These are phyloP conservation scores for Catostylus mosaicus DNA, from an alignment of 30 jellyfish, hydroid and myxozoan genomes.

Conservation along the genomic window DNA sequence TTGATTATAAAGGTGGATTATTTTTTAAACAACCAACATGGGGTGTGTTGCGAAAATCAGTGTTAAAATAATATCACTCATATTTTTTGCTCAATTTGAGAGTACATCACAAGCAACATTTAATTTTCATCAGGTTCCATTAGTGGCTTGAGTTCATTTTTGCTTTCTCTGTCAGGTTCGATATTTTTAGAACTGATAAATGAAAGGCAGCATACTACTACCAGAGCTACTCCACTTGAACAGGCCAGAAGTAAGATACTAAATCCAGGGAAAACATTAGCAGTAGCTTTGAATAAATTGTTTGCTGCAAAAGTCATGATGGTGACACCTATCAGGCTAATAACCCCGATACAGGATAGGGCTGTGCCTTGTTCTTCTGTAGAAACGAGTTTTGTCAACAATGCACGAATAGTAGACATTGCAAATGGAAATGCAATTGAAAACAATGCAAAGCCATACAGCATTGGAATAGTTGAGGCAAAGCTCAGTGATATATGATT, in stretches of 20 bases:
- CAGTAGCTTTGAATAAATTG: slow-evolving; percentile 43
- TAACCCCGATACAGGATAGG: slow-evolving; percentile 49
- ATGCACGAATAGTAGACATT: slow-evolving; percentile 48
- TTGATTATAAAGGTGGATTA: too few relatives aligned
- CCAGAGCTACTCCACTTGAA: slow-evolving; percentile 20
- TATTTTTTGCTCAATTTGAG: too few relatives aligned
- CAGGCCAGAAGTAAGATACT: slow-evolving; percentile 48
- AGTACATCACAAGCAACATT: too few relatives aligned
- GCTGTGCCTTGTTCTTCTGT: slow-evolving; percentile 57
- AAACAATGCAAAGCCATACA: slow-evolving; percentile 22
- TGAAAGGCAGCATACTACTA: slow-evolving; percentile 3
- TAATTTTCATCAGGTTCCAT: background rate
- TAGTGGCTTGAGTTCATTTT: background rate
- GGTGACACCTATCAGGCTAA: slow-evolving; percentile 42
- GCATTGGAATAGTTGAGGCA: background rate
- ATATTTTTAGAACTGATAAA: background rate
- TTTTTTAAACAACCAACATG: too few relatives aligned
- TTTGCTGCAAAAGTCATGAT: slow-evolving; percentile 54
- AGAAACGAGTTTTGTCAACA: slow-evolving; percentile 51
- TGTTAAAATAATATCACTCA: too few relatives aligned
- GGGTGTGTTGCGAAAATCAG: too few relatives aligned
- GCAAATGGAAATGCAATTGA: slow-evolving; percentile 65
- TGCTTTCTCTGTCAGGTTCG: background rate
- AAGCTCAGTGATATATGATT: slow-evolving; percentile 38
- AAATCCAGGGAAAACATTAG: slow-evolving; percentile 51